A percentile compares a stretch with the other conserved stretches of the same genome.
Conservation (phyloP, 1,140 invertebrate genomes). For the Sipha flava region DNA sequence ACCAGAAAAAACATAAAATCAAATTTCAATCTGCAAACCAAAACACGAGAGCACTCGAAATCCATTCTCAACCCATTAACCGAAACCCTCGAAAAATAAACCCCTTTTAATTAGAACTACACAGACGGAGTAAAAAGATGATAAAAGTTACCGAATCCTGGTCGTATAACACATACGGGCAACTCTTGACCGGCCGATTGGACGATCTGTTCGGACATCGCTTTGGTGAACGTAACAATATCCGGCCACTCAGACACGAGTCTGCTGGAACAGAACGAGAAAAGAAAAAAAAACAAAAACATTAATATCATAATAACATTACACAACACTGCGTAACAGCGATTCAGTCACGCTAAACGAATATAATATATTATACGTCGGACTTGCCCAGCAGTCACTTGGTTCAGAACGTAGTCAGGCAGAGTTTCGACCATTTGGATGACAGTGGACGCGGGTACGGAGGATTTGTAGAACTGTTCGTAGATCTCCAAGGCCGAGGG, state of each 20-base stretch:
- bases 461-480: background rate
- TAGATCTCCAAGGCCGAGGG: background rate
- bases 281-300: too few relatives aligned
- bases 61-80: too few relatives aligned
- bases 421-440: background rate
- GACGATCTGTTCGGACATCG: background rate
- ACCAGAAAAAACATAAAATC: too few relatives aligned
- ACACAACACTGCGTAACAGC: too few relatives aligned
- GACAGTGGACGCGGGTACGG: background rate
- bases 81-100: too few relatives aligned
- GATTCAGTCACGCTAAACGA: too few relatives aligned
- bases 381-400: background rate
- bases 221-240: background rate
- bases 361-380: too few relatives aligned
- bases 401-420: background rate
- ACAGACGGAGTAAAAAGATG: background rate
- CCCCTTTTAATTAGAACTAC: background rate
- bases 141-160: background rate
- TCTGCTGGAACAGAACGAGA: too few relatives aligned
- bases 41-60: too few relatives aligned
- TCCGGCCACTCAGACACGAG: conserved; percentile 6
- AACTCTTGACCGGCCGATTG: background rate
- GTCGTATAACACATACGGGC: background rate
- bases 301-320: too few relatives aligned
- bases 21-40: too few relatives aligned